A percentile compares a stretch with the other conserved stretches of the same genome.
Conservation (phyloP, 2,797 vertebrate species). For the Myotis daubentonii region DNA sequence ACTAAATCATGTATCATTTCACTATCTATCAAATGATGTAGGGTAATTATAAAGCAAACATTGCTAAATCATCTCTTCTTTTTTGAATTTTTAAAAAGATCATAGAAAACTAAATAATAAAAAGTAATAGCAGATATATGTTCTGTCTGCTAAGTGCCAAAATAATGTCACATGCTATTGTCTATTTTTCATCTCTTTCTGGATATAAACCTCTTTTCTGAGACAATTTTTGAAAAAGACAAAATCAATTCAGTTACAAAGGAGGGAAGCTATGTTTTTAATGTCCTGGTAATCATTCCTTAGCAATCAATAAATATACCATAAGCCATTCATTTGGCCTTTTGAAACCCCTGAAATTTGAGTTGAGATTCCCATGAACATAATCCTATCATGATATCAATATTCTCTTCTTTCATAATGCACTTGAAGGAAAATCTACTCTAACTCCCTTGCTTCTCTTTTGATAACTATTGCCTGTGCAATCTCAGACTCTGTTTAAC, state of each 20-base stretch:
- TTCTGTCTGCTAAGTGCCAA: neutral
- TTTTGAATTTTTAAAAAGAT: constrained; percentile 25
- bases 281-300: constrained; percentile 11
- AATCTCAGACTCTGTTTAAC: neutral
- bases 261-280: neutral
- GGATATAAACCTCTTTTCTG: neutral
- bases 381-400: constrained; percentile 20
- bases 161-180: neutral
- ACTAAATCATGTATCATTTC: neutral
- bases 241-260: constrained; percentile 24
- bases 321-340: constrained; percentile 43
- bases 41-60: neutral
- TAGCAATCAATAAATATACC: constrained; percentile 56
- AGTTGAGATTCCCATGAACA: neutral
- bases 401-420: neutral
- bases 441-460: neutral
- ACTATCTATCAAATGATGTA: neutral
- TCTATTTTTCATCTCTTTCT: constrained; percentile 17
- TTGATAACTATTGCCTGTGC: neutral
- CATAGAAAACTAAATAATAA: constrained; percentile 8
- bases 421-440: neutral
- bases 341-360: constrained; percentile 2
- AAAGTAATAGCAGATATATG: neutral
- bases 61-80: neutral
- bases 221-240: constrained; percentile 33